phyloP scores from a whole-genome alignment of 1,140 invertebrate species.

The Radopholus similis region DNA sequence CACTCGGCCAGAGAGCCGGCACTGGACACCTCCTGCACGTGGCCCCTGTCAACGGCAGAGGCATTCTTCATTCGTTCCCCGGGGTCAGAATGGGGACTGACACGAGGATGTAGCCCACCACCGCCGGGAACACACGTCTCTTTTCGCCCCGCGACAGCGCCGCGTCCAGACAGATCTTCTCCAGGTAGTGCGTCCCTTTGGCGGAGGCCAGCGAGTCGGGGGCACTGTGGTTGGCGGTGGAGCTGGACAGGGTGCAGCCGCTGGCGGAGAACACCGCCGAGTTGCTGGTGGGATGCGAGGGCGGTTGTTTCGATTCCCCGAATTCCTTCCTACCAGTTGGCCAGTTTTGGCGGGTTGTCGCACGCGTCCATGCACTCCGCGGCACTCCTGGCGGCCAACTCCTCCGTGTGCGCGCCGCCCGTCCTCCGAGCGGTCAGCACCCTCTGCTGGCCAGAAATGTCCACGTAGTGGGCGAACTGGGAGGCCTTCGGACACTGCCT shows the following conservation, averaged over 20 bases:
- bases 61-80: background rate
- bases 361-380: slow-evolving; percentile 23
- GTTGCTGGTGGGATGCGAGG: background rate
- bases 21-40: slow-evolving; percentile 32
- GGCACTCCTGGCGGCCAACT: background rate
- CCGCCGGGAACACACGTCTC: slow-evolving; percentile 2
- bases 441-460: background rate
- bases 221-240: slow-evolving; percentile 8
- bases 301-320: slow-evolving; percentile 8
- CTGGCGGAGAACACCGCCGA: slow-evolving; percentile 20
- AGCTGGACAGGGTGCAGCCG: slow-evolving; percentile 12
- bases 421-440: slow-evolving; percentile 3
- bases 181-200: slow-evolving; percentile 6
- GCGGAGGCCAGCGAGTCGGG: slow-evolving; percentile 1
- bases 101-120: slow-evolving; percentile 23
- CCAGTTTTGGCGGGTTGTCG: background rate
- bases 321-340: slow-evolving; percentile 17
- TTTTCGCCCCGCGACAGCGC: background rate
- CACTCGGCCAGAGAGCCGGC: slow-evolving; percentile 24
- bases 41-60: background rate
- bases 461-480: background rate
- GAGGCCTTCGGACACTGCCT: background rate
- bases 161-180: slow-evolving; percentile 12
- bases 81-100: background rate
- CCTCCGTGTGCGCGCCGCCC: background rate